These are phyloP conservation scores for Aspidoscelis tigris DNA, from an alignment of 2,113 vertebrate genomes.

Conservation along the genomic window DNA sequence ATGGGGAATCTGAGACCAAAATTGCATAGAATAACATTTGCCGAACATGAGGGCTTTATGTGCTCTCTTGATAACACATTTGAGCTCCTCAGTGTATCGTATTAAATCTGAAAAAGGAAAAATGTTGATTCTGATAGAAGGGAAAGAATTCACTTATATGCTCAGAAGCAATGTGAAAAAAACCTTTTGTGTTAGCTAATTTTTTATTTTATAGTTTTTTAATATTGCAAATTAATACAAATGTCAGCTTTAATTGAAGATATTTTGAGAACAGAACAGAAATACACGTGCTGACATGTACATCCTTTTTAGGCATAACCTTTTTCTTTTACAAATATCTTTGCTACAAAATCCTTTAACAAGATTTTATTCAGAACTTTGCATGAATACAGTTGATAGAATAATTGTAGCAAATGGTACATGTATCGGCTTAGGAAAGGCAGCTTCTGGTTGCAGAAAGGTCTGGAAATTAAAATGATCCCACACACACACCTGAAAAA, in stretches of 20 bases:
- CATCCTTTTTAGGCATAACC: slow-evolving; percentile 23
- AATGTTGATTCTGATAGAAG: slow-evolving; percentile 17
- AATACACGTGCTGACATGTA: too few species aligned
- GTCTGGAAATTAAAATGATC: slow-evolving; percentile 43
- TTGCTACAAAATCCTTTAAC: slow-evolving; percentile 33
- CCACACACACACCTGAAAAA: background rate
- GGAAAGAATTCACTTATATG: slow-evolving; percentile 18
- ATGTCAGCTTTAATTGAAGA: slow-evolving; percentile 3
- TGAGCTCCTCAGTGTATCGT: slow-evolving; percentile 25
- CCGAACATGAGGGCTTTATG: background rate
- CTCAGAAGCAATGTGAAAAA: slow-evolving; percentile 12
- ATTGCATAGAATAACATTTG: background rate
- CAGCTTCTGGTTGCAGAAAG: background rate
- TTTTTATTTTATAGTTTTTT: slow-evolving; percentile 27
- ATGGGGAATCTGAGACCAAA: background rate
- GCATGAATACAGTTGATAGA: background rate
- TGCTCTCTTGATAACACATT: slow-evolving; percentile 10
- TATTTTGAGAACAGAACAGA: too few species aligned
- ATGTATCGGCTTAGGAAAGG: slow-evolving; percentile 12
- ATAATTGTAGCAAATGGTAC: slow-evolving; percentile 35
- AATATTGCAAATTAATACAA: slow-evolving; percentile 40
- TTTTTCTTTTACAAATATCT: slow-evolving; percentile 36
- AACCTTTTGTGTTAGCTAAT: slow-evolving; percentile 21
- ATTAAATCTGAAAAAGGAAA: background rate
- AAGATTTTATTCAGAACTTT: slow-evolving; percentile 11